Evolutionary conservation across 2,113 vertebrate genomes (phyloP).

Genomic region (Vicugna pacos): DNA sequence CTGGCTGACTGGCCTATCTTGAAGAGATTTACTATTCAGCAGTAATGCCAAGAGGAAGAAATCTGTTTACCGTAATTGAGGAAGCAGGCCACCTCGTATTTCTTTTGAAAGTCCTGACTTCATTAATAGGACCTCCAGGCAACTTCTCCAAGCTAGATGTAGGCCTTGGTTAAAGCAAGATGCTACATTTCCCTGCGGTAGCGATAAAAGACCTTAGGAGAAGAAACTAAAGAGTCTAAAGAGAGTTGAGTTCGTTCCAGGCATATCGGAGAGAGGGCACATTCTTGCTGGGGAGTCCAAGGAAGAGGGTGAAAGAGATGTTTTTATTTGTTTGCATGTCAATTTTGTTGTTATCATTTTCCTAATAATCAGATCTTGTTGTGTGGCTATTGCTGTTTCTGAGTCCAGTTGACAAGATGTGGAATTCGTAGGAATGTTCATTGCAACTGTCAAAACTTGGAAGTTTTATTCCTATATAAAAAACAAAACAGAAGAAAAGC

Average conservation of each 20-base stretch:
- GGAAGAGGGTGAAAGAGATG: not conserved
- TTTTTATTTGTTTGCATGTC: not conserved
- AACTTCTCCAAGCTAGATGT: not conserved
- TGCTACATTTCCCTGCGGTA: not conserved
- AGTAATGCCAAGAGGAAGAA: slow-evolving; percentile 21
- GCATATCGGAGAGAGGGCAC: not conserved
- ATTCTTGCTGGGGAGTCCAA: not conserved
- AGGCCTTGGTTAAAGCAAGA: not conserved
- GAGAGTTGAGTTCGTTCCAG: not conserved
- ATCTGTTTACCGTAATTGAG: not conserved
- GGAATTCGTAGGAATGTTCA: not conserved
- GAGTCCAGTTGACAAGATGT: not conserved
- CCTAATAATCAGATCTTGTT: not conserved
- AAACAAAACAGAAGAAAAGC: not conserved
- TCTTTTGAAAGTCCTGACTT: slow-evolving; percentile 46
- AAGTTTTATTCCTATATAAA: not conserved
- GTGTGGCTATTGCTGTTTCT: not conserved
- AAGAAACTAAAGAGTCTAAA: slow-evolving; percentile 8
- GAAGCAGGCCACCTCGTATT: not conserved
- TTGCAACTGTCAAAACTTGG: not conserved
- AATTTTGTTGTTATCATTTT: not conserved
- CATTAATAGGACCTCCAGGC: slow-evolving; percentile 8
- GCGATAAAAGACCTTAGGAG: not conserved
- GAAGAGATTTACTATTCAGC: slow-evolving; percentile 8
- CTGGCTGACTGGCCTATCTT: not conserved